Conservation (phyloP, 2,888 invertebrate genomes). For the Lepidonotus clava region DNA sequence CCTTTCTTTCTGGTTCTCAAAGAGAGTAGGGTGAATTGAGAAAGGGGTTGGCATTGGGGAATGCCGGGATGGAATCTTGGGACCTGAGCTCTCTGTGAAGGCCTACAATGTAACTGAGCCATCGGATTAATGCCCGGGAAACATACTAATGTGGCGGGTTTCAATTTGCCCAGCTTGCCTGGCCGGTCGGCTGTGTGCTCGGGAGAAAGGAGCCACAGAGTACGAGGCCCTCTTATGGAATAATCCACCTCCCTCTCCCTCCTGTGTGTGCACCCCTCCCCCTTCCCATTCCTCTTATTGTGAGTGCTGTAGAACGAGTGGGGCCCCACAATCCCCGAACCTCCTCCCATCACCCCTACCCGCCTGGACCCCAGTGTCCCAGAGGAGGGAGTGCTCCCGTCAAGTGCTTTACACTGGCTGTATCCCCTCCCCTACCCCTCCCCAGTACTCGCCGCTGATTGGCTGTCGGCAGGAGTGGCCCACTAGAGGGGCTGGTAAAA, state of each 20-base stretch:
- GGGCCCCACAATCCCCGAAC: background rate
- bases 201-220: background rate
- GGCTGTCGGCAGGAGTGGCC: background rate
- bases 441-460: background rate
- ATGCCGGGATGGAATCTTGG: too few species aligned
- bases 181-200: too few species aligned
- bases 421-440: background rate
- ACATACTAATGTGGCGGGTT: slow-evolving; percentile 22
- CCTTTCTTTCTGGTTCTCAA: too few species aligned
- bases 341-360: background rate
- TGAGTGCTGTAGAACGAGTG: too few species aligned
- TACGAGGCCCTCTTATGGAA: background rate
- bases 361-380: background rate
- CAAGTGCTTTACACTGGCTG: slow-evolving; percentile 31
- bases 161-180: slow-evolving; percentile 18
- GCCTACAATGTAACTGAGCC: slow-evolving; percentile 4
- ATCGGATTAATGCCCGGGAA: background rate
- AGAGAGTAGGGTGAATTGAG: too few species aligned
- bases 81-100: background rate
- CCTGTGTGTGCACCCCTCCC: too few species aligned
- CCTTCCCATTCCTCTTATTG: too few species aligned
- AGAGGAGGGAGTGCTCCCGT: background rate
- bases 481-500: background rate
- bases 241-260: too few species aligned
- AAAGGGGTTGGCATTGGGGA: too few species aligned